Base-by-base conservation (phyloP, 2,797 vertebrate genomes). In the Acanthopagrus latus region DNA sequence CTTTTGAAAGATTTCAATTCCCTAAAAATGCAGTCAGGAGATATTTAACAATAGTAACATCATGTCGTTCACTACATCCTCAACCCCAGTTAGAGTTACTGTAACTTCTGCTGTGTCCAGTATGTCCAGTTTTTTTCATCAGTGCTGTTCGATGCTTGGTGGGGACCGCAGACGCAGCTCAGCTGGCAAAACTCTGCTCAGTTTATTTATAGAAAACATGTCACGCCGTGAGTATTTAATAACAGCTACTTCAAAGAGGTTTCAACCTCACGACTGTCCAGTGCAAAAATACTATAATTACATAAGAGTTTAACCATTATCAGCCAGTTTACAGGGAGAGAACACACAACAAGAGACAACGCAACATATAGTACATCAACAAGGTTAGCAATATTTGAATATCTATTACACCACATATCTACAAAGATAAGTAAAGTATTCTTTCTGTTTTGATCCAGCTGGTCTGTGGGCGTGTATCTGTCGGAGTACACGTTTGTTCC, bases 1-100 rank as follows among this genome's bases (percentile, higher is more conserved):
- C 47, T 63, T 67, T 9, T 64, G 47, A 67, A 25, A 67, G 76
- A 60, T 83, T 81, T 68, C 33, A 44, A 69, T 63, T 74, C 23
- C 33, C 48, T 55, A 9, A 68, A 57, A 56, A 58, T 8, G 33
- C 33, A 33, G 33, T 8, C 33, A 1, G 33, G 33, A 33, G 7
- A 33, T 33, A 33, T 33, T 33, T 33, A 33, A 33, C 33, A 33
- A 33, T 33, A 33, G 33, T 33, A 8, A 33, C 33, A 33, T 33
- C 8, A 33, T 8, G 33, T 33, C 7, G 33, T 33, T 8, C 33
- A 33, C 33, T 33, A 8, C 33, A 8, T 33, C 8, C 33, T 33
- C 33, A 33, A 33, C 33, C 33, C 33, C 33, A 33, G 6, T 33
- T 8, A 33, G 33, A 33, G 33, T 33, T 33, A n/a, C n/a, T n/a